Base-by-base conservation (phyloP, 2,113 vertebrate genomes). In the Phylloscopus trochiloides region DNA sequence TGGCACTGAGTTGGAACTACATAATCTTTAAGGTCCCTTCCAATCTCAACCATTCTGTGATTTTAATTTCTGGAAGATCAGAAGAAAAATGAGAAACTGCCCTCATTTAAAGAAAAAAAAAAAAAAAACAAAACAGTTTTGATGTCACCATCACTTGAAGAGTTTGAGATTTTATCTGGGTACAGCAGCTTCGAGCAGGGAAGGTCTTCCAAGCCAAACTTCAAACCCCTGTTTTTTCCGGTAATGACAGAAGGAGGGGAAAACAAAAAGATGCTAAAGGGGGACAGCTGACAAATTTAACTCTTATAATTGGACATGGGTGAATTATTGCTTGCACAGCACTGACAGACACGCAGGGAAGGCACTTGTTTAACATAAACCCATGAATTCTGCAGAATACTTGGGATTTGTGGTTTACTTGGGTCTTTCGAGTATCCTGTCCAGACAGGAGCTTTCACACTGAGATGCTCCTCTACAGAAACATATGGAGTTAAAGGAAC, bases 1-100 rank as follows among this genome's bases (percentile, higher is more conserved):
- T 4, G 17, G 20, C 12, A 51, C 1, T 0, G 9, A 65, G 19
- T 2, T 52, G 16, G 9, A 29, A 61, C 19, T 21, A 25, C 1
- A 28, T 3, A 0, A 36, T 7, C 43, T 47, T 40, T 40, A 52
- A 61, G 1, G 5, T 25, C 11, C 2, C 12, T 54, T 40, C 47
- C 17, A 47, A 61, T 14, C n/a, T 24, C 67, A 67, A 26, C 11
- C 62, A 67, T 34, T 18, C 54, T 25, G 3, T 45, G 4, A 80
- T 32, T 50, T 24, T 12, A 10, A 83, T 17, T 20, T 38, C 34
- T 51, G 29, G 14, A 38, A 47, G 9, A 59, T n/a, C 25, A 67
- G 34, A 58, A 78, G 8, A 36, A 71, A 71, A 58, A 57, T 8
- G 4, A 88, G 28, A 32, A 77, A 47, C 3, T 17, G 55, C 18